phyloP scores from a whole-genome alignment of 1,140 invertebrate genomes.

The Cylas formicarius region DNA sequence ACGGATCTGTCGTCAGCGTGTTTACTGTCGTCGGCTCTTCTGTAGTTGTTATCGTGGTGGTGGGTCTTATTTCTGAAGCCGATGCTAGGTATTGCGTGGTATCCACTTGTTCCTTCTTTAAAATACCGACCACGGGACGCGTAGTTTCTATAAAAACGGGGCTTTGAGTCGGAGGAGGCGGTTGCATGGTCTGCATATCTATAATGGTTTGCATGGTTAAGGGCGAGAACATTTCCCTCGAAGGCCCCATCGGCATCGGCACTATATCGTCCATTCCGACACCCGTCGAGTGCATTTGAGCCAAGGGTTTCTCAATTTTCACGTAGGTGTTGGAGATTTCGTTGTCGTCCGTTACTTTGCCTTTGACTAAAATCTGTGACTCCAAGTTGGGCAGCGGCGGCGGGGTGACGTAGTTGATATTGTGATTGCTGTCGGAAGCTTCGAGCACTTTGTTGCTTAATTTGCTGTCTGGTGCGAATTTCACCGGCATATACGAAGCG shows the following conservation, averaged over 20 bases:
- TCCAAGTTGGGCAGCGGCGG: slow-evolving; percentile 21
- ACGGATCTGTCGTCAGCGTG: slow-evolving; percentile 47
- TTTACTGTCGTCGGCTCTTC: slow-evolving; percentile 38
- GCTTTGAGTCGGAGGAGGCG: slow-evolving; percentile 33
- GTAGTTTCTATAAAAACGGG: slow-evolving; percentile 17
- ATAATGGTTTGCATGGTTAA: slow-evolving; percentile 37
- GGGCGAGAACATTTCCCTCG: slow-evolving; percentile 18
- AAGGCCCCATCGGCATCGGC: slow-evolving; percentile 16
- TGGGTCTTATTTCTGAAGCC: slow-evolving; percentile 7
- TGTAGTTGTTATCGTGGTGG: slow-evolving; percentile 24
- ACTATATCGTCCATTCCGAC: slow-evolving; percentile 15
- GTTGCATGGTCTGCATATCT: slow-evolving; percentile 37
- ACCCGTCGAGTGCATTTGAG: slow-evolving; percentile 31
- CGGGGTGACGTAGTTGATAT: slow-evolving; percentile 31
- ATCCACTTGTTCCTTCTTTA: slow-evolving; percentile 19
- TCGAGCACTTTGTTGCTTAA: slow-evolving; percentile 20
- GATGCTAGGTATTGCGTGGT: slow-evolving; percentile 1
- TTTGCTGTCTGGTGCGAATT: slow-evolving; percentile 22
- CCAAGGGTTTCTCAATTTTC: slow-evolving; percentile 43
- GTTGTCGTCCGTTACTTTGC: slow-evolving; percentile 41
- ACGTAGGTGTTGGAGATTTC: slow-evolving; percentile 42
- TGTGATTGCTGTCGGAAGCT: slow-evolving; percentile 28
- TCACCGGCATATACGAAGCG: slow-evolving; percentile 23
- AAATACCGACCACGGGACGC: slow-evolving; percentile 14
- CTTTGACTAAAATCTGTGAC: slow-evolving; percentile 35